These are phyloP conservation scores for Elaeidobius kamerunicus DNA, from an alignment of 2,888 invertebrate genomes.

Conservation along the genomic window DNA sequence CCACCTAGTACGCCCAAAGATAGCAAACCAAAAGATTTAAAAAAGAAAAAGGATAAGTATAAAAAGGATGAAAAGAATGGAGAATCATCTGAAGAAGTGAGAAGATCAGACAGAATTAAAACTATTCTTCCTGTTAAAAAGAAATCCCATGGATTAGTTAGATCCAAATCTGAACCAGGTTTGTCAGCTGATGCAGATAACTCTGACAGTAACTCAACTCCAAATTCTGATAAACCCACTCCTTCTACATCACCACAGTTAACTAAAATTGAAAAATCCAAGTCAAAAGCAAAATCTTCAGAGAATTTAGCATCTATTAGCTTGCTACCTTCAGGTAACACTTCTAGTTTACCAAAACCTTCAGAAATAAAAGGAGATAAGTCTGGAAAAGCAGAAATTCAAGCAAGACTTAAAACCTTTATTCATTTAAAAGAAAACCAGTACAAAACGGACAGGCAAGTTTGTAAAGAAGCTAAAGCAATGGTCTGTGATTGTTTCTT, in stretches of 20 bases:
- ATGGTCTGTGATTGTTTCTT: constrained; percentile 96
- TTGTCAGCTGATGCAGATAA: constrained; percentile 50
- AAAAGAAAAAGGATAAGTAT: constrained; percentile 11
- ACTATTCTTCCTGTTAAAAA: constrained; percentile 68
- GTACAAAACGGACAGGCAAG: constrained; percentile 78
- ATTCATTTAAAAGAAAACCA: constrained; percentile 81
- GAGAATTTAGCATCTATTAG: constrained; percentile 26
- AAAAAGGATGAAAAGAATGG: constrained; percentile 13
- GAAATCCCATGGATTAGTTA: constrained; percentile 64
- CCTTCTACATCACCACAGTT: constrained; percentile 33
- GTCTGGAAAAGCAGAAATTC: constrained; percentile 49
- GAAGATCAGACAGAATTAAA: constrained; percentile 73
- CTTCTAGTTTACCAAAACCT: constrained; percentile 20
- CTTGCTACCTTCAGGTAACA: constrained; percentile 20
- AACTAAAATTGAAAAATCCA: constrained; percentile 22
- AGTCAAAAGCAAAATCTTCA: constrained; percentile 27
- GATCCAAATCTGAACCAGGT: constrained; percentile 47
- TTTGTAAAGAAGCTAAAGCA: constrained; percentile 85
- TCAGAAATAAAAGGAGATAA: constrained; percentile 20
- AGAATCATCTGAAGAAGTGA: constrained; percentile 48
- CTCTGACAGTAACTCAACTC: constrained; percentile 54
- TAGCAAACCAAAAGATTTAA: constrained; percentile 8
- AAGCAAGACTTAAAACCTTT: constrained; percentile 68
- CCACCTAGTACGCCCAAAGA: constrained; percentile 1
- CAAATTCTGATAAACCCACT: constrained; percentile 32